Evolutionary conservation across 2,113 vertebrate species (phyloP).

Genomic region (Myrmecophaga tridactyla): DNA sequence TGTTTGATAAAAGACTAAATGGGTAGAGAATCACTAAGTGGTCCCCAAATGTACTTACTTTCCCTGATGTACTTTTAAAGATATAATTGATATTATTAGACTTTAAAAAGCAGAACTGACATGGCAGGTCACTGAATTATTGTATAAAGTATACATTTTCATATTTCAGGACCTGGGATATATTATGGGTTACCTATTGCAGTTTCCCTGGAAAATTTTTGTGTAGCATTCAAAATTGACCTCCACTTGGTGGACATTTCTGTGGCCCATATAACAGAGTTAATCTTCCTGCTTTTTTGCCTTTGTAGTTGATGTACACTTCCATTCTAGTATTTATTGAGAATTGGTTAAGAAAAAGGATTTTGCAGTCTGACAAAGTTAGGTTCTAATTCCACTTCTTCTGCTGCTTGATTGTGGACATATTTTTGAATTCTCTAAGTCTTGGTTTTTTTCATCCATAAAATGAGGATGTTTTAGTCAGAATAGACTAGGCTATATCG

Average conservation of each 20-base stretch:
- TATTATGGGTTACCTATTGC: not conserved
- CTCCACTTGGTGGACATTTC: not conserved
- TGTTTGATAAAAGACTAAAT: not conserved
- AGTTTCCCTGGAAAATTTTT: not conserved
- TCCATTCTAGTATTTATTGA: not conserved
- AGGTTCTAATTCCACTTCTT: not conserved
- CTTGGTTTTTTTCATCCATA: not conserved
- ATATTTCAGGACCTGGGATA: not conserved
- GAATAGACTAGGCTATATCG: not conserved
- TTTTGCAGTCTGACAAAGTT: not conserved
- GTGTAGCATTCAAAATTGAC: not conserved
- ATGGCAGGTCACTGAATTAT: not conserved
- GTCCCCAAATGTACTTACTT: not conserved
- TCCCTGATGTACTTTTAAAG: slow-evolving; percentile 10
- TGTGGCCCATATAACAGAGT: not conserved
- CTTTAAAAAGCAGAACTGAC: not conserved
- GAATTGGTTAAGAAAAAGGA: not conserved
- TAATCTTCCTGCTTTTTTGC: not conserved
- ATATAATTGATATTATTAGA: not conserved
- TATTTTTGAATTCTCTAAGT: not conserved
- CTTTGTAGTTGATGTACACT: not conserved
- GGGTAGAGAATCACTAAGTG: not conserved
- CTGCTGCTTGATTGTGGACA: not conserved
- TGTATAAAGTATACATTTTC: not conserved
- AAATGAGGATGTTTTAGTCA: not conserved